Evolutionary conservation across 2,113 vertebrate genomes (phyloP), one percentile per base, ranked within the genome.

Genomic region (Apodemus sylvaticus): DNA sequence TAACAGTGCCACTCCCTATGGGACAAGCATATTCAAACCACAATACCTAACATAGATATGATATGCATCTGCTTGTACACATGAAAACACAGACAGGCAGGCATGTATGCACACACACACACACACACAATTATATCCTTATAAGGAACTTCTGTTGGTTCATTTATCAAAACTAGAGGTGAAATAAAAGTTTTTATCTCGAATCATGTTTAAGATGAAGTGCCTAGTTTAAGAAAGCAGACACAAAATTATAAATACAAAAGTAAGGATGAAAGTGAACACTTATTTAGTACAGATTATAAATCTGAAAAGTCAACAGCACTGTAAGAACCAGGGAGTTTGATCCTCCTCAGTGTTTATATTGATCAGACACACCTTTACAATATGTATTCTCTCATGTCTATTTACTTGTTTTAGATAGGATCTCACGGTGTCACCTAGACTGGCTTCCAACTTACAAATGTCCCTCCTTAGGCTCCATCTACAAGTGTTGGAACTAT

Each of bases 141-240:
- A 68, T 42, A 58, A 91, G 39, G 73, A 81, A 91, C 51, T 60
- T 85, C 36, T 83, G 29, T 60, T 86, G 62, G 26, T 66, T 89
- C 8, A 6, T 73, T 89, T 89, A 77, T 79, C 5, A 71, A 39
- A 73, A n/a, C n/a, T 16, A 64, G 55, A 42, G 22, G 20, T 89
- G 71, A 81, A 89, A 62, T 83, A 42, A 86, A 70, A 89, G 53
- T 92, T 83, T 64, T 26, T 53, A 34, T 14, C 12, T 53, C 73
- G 31, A 73, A 17, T 48, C 17, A 73, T 78, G 62, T 64, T 20
- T 20, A 78, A 55, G 60, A 71, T 51, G 42, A 89, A 86, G 24
- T 39, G 1, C 4, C 17, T 55, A 73, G 53, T 73, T 91, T 78
- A 89, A 94, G 82, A 87, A 92, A 78, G 66, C 83, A 31, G 77